Evolutionary conservation across 2,888 invertebrate genomes (phyloP).

Genomic region (Zootermopsis nevadensis): DNA sequence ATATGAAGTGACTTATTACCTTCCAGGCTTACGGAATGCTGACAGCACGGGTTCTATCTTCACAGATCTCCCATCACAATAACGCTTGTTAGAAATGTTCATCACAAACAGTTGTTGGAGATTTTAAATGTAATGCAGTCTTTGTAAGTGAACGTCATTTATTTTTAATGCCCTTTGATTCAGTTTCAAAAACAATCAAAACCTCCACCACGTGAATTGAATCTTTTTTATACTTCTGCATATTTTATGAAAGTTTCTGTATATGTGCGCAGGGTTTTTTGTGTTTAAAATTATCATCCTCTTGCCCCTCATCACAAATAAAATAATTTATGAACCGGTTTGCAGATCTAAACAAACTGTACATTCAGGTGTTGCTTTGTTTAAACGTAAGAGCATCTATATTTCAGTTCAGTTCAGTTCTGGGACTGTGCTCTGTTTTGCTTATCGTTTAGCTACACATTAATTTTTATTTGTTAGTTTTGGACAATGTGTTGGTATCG

Average conservation of each 20-base stretch:
- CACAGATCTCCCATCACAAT: neutral
- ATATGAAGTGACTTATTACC: constrained; percentile 1
- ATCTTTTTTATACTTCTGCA: neutral
- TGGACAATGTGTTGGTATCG: neutral
- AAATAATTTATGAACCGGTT: neutral
- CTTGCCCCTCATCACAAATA: neutral
- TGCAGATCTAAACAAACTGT: neutral
- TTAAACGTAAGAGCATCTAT: neutral
- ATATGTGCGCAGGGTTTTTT: neutral
- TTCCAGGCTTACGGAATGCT: neutral
- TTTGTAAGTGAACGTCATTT: neutral
- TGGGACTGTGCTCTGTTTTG: neutral
- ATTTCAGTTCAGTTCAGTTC: neutral
- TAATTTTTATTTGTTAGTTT: no score
- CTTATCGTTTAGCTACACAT: neutral
- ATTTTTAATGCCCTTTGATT: neutral
- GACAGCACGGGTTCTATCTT: neutral
- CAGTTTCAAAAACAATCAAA: neutral
- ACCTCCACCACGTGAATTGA: neutral
- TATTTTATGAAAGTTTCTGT: neutral
- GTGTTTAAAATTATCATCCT: neutral
- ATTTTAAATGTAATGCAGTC: neutral
- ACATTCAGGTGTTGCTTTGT: neutral
- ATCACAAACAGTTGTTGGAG: neutral
- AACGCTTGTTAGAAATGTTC: neutral